Base-by-base conservation (phyloP, 2,113 vertebrate species). In the Chrysemys picta region DNA sequence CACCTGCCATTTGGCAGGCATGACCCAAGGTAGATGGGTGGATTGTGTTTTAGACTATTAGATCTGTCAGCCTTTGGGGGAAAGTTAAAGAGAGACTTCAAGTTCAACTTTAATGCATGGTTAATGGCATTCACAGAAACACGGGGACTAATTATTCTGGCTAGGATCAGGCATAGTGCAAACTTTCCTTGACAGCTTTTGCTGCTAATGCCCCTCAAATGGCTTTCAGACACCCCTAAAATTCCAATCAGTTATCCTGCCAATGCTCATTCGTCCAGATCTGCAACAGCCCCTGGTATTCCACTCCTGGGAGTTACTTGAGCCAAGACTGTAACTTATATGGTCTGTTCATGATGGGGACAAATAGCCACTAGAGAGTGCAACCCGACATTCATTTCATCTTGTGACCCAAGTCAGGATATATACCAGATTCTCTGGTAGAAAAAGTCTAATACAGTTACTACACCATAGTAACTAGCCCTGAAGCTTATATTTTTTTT, bases 1-100 rank as follows among this genome's bases (percentile, higher is more conserved):
- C 95, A 80, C 96, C 94, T 96, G 95, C 89, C 89, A 0, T 57
- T 82, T 62, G 65, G 87, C 80, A 84, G 87, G 69, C 81, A 12
- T 21, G 54, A 75, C 62, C 85, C 90, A 94, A 94, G 93, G 94
- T 96, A 93, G 78, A 31, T 49, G 80, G 10, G 3, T 91, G 85
- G 72, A 4, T 75, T 95, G 11, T 21, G 85, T 65, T 90, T 79
- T 24, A 16, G 97, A 24, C n/a, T 52, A 57, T 21, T 90, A 45
- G 59, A 21, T 79, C 75, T 80, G 65, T 29, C 88, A 85, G 82
- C 27, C 76, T 83, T 17, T 25, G 38, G 85, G 54, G 52, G 27
- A 88, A 53, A 1, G n/a, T 49, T 19, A 9, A 1, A 53, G 59
- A 17, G 69, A 81, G 76, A 22, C 3, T 9, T 3, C 22, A 62